Evolutionary conservation across 1,140 invertebrate genomes (phyloP).

Genomic region (Neocloeon triangulifer): DNA sequence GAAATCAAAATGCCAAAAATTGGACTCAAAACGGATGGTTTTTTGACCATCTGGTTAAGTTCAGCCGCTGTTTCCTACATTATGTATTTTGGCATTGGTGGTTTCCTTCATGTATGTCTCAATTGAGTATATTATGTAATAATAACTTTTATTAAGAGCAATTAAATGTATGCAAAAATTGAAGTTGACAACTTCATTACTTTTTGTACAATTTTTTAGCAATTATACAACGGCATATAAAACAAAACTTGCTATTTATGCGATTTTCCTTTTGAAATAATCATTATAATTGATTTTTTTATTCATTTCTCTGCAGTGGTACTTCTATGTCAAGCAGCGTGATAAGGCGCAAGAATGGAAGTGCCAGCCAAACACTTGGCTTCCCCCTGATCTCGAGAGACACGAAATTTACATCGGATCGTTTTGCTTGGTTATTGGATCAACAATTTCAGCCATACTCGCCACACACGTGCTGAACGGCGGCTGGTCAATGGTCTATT

Average conservation of each 20-base stretch:
- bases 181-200: too few relatives aligned
- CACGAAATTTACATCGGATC: slow-evolving; percentile 42
- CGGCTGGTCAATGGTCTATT: slow-evolving; percentile 38
- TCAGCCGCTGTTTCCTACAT: slow-evolving; percentile 25
- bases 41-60: slow-evolving; percentile 22
- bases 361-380: slow-evolving; percentile 43
- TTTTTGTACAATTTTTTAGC: slow-evolving; percentile 12
- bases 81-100: slow-evolving; percentile 32
- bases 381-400: slow-evolving; percentile 34
- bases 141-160: too few relatives aligned
- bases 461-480: slow-evolving; percentile 41
- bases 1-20: slow-evolving; percentile 1
- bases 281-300: slow-evolving; percentile 11
- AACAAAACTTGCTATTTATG: too few relatives aligned
- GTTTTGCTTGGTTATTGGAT: slow-evolving; percentile 27
- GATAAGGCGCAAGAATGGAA: slow-evolving; percentile 42
- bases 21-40: not conserved
- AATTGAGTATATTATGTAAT: too few relatives aligned
- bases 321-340: slow-evolving; percentile 34
- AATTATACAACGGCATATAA: too few relatives aligned
- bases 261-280: too few relatives aligned
- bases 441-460: slow-evolving; percentile 26
- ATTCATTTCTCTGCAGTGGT: slow-evolving; percentile 32
- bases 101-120: slow-evolving; percentile 41
- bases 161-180: too few relatives aligned